These are phyloP conservation scores for Hydriomena furcata DNA, from an alignment of 2,888 invertebrate species.

Conservation along the genomic window DNA sequence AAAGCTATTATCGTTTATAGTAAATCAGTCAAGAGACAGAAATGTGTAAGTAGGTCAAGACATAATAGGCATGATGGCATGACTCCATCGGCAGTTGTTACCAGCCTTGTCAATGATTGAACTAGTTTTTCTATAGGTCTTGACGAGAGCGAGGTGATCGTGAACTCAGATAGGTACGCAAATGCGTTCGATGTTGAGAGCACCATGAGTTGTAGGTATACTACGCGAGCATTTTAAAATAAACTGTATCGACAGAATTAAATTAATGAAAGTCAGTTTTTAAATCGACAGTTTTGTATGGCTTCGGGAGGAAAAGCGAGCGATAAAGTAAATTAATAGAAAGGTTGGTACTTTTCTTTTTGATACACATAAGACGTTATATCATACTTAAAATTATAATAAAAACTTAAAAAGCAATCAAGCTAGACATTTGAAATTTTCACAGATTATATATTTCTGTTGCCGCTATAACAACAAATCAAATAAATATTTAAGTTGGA, in stretches of 20 bases:
- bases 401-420: no score
- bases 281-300: background rate
- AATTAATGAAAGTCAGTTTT: background rate
- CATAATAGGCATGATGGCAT: constrained; percentile 67
- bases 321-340: no score
- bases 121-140: constrained; percentile 71
- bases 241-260: background rate
- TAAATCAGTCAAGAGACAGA: constrained; percentile 44
- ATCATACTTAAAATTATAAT: no score
- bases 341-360: no score
- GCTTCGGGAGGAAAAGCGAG: background rate
- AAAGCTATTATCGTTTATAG: constrained; percentile 13
- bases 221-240: no score
- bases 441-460: no score
- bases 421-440: no score
- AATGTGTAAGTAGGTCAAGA: constrained; percentile 65
- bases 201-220: constrained; percentile 5
- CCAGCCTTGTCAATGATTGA: constrained; percentile 70
- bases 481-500: no score
- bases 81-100: constrained; percentile 60
- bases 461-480: no score
- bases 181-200: constrained; percentile 38
- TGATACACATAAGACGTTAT: no score
- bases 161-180: constrained; percentile 44
- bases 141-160: constrained; percentile 68